These are phyloP conservation scores for Lasioglossum oenotherae DNA, from an alignment of 2,888 invertebrate species.

Conservation along the genomic window DNA sequence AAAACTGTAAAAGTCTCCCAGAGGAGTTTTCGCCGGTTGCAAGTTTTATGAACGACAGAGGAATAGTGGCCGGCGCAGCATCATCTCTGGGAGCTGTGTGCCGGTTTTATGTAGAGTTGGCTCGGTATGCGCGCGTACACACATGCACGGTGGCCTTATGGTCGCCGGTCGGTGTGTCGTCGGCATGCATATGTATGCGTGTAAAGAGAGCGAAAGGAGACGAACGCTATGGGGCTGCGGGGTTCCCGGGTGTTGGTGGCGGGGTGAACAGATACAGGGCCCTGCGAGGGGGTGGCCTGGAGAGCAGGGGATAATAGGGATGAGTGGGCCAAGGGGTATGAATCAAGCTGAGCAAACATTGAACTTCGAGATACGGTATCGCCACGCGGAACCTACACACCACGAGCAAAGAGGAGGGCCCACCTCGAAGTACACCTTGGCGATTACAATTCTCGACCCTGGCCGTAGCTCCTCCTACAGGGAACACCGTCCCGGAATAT, in stretches of 20 bases:
- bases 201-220: conserved; percentile 61
- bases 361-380: conserved; percentile 83
- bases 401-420: conserved; percentile 67
- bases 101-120: not conserved
- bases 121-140: conserved; percentile 24
- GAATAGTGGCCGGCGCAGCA: conserved; percentile 5
- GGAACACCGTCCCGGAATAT: conserved; percentile 48
- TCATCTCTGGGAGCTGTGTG: not conserved
- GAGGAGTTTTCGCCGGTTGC: not conserved
- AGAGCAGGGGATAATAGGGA: conserved; percentile 69
- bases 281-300: conserved; percentile 44
- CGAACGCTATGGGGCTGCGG: conserved; percentile 35
- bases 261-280: conserved; percentile 67
- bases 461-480: conserved; percentile 47
- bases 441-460: conserved; percentile 70
- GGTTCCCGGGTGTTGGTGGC: conserved; percentile 30
- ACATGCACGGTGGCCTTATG: not conserved
- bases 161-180: not conserved
- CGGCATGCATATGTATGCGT: conserved; percentile 34
- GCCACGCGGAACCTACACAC: conserved; percentile 74
- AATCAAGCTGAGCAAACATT: conserved; percentile 85
- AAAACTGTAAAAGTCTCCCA: conserved; percentile 18
- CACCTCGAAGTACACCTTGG: conserved; percentile 71
- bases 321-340: conserved; percentile 78
- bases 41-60: conserved; percentile 20